phyloP scores from a whole-genome alignment of 2,888 invertebrate genomes.

The Panzeria rudis region DNA sequence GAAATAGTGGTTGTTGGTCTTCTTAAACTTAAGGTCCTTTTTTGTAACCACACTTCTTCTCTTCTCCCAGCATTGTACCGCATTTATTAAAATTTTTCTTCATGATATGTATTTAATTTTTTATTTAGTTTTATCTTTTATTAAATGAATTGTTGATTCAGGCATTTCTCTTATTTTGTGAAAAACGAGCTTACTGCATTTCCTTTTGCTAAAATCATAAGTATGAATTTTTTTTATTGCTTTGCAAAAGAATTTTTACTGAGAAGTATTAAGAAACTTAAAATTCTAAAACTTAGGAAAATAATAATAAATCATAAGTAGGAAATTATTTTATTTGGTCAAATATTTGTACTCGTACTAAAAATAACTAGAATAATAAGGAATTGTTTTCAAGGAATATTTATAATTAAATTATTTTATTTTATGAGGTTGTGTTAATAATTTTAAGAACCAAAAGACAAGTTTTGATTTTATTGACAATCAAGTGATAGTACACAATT shows the following conservation, averaged over 20 bases:
- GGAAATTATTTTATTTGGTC: conserved; percentile 62
- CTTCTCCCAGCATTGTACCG: neutral
- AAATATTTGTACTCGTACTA: conserved; percentile 23
- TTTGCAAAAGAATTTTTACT: conserved; percentile 11
- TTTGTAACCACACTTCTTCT: neutral
- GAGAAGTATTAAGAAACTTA: neutral
- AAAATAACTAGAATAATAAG: neutral
- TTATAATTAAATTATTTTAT: too few relatives aligned
- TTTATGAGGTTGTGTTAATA: too few relatives aligned
- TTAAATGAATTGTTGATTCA: conserved; percentile 64
- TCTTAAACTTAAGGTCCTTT: conserved; percentile 41
- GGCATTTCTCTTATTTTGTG: conserved; percentile 41
- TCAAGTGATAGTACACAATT: too few relatives aligned
- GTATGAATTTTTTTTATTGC: conserved; percentile 27
- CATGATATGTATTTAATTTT: conserved; percentile 10
- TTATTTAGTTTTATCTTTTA: conserved; percentile 9
- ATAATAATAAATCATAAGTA: conserved; percentile 59
- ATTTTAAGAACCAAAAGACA: neutral
- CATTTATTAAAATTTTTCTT: neutral
- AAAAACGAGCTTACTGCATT: neutral
- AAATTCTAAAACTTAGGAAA: conserved; percentile 32
- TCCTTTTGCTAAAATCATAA: conserved; percentile 9
- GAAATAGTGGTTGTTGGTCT: conserved; percentile 49
- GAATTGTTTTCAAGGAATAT: neutral
- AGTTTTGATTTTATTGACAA: neutral